Evolutionary conservation across 2,797 vertebrate genomes (phyloP).

Genomic region (Malurus splendens): DNA sequence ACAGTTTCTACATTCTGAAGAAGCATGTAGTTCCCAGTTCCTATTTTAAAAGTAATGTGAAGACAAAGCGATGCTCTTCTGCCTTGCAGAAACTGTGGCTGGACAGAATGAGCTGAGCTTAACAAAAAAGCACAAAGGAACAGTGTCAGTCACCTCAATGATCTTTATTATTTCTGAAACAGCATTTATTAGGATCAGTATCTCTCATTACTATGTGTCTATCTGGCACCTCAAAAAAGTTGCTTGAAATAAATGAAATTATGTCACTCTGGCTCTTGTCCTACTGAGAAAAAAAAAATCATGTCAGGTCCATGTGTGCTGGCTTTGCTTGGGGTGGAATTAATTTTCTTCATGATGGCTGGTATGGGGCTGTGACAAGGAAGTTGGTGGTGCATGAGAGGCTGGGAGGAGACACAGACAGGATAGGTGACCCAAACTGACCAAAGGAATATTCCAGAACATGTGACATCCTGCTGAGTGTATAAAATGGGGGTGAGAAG

Average conservation of each 20-base stretch:
- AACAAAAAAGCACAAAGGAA: background rate
- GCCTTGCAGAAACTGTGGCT: background rate
- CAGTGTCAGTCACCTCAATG: background rate
- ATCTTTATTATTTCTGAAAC: background rate
- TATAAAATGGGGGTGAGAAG: background rate
- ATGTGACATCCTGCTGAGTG: background rate
- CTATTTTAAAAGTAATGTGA: conserved; percentile 18
- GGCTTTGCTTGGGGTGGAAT: background rate
- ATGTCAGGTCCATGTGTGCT: background rate
- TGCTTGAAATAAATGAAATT: background rate
- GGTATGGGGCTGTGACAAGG: background rate
- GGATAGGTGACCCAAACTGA: background rate
- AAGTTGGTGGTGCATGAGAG: background rate
- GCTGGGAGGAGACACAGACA: background rate
- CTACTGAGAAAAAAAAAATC: background rate
- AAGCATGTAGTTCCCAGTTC: background rate
- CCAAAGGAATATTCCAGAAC: background rate
- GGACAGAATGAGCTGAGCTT: background rate
- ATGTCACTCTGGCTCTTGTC: background rate
- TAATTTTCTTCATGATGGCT: background rate
- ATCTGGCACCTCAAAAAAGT: background rate
- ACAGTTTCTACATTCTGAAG: conserved; percentile 1
- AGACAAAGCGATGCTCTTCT: background rate
- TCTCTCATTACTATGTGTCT: background rate
- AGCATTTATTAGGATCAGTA: background rate